Percentiles rank a stretch among this genome's conserved stretches.
Evolutionary conservation across 2,113 vertebrate species (phyloP).

Genomic region (Symphodus melops): DNA sequence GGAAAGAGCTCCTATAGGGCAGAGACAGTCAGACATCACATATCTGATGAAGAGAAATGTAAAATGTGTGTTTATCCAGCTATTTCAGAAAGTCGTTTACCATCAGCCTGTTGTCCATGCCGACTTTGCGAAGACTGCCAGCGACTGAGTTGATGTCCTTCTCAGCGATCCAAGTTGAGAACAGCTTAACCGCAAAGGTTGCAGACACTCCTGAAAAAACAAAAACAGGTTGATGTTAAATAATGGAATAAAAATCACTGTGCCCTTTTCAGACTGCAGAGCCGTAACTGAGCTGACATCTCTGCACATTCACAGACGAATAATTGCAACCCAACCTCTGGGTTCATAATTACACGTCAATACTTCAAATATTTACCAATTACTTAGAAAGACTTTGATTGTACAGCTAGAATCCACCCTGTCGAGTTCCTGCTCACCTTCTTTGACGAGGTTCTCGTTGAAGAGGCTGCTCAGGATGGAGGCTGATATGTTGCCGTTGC

Average conservation of each 20-base stretch:
- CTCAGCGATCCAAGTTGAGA: constrained; percentile 99
- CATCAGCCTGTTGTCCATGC: constrained; percentile 99
- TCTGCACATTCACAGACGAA: no score
- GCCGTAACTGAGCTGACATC: no score
- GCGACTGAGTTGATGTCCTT: constrained; percentile 98
- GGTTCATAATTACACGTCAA: no score
- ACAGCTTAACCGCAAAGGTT: constrained; percentile 98
- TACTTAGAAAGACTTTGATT: no score
- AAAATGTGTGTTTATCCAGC: no score
- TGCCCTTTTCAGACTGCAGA: no score
- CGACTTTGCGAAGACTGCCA: constrained; percentile 94
- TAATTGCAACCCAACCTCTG: no score
- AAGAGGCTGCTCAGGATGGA: constrained; percentile 97
- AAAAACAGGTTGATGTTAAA: not conserved
- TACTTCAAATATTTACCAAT: no score
- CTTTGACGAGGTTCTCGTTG: constrained; percentile 99
- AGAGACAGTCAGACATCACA: not conserved
- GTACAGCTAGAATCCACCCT: no score
- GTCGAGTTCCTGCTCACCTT: constrained; percentile 83
- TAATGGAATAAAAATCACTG: not conserved
- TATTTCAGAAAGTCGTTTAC: constrained; percentile 66
- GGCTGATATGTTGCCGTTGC: constrained; percentile 95
- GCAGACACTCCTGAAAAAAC: constrained; percentile 91
- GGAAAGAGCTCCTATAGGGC: constrained; percentile 93
- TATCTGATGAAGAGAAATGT: no score